Percentiles rank a stretch among this genome's conserved stretches.
Evolutionary conservation across 2,888 invertebrate species (phyloP).

Genomic region (Acanthoscelides obtectus): DNA sequence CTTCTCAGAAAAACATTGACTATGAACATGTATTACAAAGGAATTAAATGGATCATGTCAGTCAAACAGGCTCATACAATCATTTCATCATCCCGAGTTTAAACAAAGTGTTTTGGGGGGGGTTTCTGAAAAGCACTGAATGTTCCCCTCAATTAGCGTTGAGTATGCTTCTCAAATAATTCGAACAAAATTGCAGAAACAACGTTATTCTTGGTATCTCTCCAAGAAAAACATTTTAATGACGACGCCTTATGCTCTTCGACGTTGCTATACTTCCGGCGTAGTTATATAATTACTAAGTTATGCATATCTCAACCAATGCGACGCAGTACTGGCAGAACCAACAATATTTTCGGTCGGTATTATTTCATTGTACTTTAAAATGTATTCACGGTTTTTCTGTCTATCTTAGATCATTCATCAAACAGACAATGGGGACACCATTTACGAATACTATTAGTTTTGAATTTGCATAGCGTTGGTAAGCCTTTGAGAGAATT

Average conservation of each 20-base stretch:
- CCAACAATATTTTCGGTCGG: neutral
- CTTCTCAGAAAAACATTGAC: no score
- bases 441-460: neutral
- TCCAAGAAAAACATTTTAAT: neutral
- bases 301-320: neutral
- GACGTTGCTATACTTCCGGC: neutral
- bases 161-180: neutral
- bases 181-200: neutral
- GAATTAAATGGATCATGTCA: no score
- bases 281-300: neutral
- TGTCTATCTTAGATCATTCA: neutral
- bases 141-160: no score
- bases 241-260: neutral
- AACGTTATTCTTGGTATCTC: neutral
- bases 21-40: no score
- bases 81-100: no score
- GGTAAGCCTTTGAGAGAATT: neutral
- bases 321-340: neutral
- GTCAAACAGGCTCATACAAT: no score
- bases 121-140: no score
- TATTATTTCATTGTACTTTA: neutral
- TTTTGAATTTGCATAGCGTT: neutral
- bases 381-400: neutral
- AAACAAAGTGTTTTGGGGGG: no score
- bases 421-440: neutral